Conservation (phyloP, 2,888 invertebrate genomes). For the Diplazon laetatorius region DNA sequence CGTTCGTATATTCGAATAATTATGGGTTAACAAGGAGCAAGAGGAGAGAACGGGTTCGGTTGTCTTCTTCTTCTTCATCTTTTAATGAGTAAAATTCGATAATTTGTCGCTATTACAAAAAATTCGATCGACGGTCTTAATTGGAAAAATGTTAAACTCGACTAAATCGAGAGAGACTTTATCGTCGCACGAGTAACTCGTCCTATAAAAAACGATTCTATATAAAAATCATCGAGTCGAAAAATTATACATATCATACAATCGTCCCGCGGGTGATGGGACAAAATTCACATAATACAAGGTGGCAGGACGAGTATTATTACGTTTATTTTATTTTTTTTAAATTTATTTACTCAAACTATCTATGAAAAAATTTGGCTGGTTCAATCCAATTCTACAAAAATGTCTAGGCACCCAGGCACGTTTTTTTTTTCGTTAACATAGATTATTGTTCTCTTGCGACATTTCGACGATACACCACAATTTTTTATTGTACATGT, state of each 20-base stretch:
- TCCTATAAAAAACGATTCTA: constrained; percentile 20
- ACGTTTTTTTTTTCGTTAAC: constrained; percentile 27
- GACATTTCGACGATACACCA: constrained; percentile 19
- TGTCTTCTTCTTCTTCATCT: background rate
- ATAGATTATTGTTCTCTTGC: constrained; percentile 47
- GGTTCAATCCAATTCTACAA: constrained; percentile 47
- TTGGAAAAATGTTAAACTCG: constrained; percentile 37
- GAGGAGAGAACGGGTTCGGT: background rate
- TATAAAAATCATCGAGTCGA: constrained; percentile 27
- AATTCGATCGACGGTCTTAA: constrained; percentile 33
- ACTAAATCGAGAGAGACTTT: background rate
- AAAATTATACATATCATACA: constrained; percentile 14
- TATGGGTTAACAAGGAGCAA: background rate
- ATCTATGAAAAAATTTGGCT: constrained; percentile 38
- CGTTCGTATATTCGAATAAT: constrained; percentile 3
- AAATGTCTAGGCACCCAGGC: constrained; percentile 58
- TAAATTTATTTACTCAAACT: background rate
- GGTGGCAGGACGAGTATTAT: constrained; percentile 37
- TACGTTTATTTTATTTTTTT: constrained; percentile 1
- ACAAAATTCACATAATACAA: constrained; percentile 25
- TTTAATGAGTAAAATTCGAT: constrained; percentile 7
- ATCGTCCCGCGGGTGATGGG: background rate
- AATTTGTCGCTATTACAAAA: constrained; percentile 33
- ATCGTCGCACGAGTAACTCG: constrained; percentile 15
- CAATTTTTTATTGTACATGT: constrained; percentile 19